Evolutionary conservation across 2,113 vertebrate species (phyloP), one percentile per base, ranked within the genome.

Genomic region (Alosa alosa): DNA sequence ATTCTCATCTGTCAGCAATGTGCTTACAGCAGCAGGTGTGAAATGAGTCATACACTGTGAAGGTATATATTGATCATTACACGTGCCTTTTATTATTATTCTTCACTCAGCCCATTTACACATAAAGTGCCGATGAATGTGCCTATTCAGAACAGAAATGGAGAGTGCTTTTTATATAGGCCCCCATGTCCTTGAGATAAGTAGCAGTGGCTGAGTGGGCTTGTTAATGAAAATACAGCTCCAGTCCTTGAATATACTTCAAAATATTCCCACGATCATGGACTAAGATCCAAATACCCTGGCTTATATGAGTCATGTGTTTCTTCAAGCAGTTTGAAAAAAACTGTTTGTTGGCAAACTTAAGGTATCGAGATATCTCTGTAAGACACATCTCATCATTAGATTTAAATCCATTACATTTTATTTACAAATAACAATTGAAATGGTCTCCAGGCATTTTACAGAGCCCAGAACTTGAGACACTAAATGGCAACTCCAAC

Each of bases 1-100:
- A 17, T 17, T 78, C 11, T 78, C 31, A 39, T 78, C 25, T 78
- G 72, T 78, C 72, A 4, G 4, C 11, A 31, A 25, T 25, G 72
- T 39, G 72, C 72, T 78, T 36, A 36, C 72, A 17, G 25, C 68
- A 75, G 68, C 68, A 78, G 72, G 72, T 78, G 72, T 78, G 72
- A 78, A 39, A 78, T 78, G 72, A 78, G 31, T 78, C 10, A 78
- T 39, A 15, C 2, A 10, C 25, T 36, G 72, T 17, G 36, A 78
- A 41, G 72, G 15, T 78, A 36, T 78, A 31, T 78, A 78, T 78
- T 78, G 72, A 78, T 78, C 13, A 36, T 36, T 36, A 39, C 72
- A 78, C 72, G 5, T 6, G 25, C 1, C 36, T 15, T 18, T 78
- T 78, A 78, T 5, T 78, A 78, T 39, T 39, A 10, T 10, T 1